Percentiles rank a stretch among this genome's conserved stretches.
Evolutionary conservation across 92 coral and sea anemone genomes (phyloP).

Genomic region (Phenganax subtilis): DNA sequence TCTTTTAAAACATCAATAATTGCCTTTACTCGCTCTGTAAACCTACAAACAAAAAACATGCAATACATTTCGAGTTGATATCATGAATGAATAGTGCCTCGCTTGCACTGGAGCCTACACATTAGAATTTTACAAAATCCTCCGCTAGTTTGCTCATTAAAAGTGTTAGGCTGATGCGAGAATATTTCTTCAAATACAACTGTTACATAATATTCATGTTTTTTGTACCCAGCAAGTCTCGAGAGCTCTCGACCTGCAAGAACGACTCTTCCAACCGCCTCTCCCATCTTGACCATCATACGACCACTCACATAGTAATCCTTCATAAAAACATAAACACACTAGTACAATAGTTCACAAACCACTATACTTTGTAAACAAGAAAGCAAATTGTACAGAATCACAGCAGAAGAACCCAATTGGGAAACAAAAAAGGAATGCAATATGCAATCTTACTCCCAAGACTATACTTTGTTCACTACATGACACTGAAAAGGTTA

Average conservation of each 20-base stretch:
- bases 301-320: conserved; percentile 94
- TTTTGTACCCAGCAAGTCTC: conserved; percentile 82
- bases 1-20: conserved; percentile 80
- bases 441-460: too few relatives aligned
- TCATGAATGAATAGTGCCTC: neutral
- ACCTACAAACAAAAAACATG: conserved; percentile 45
- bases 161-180: too few relatives aligned
- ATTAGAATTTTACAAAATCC: neutral
- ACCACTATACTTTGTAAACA: neutral
- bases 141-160: too few relatives aligned
- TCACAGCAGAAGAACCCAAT: too few relatives aligned
- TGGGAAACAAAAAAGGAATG: too few relatives aligned
- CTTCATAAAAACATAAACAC: conserved; percentile 34
- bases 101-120: neutral
- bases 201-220: neutral
- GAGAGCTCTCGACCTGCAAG: conserved; percentile 96
- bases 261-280: conserved; percentile 88
- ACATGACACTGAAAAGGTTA: too few relatives aligned
- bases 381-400: too few relatives aligned
- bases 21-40: conserved; percentile 83
- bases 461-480: too few relatives aligned
- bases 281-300: conserved; percentile 98
- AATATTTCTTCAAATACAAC: neutral
- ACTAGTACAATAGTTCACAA: neutral
- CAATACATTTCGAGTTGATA: too few relatives aligned